Base-by-base conservation (phyloP, 2,888 invertebrate species). In the Drosophila suboccidentalis region DNA sequence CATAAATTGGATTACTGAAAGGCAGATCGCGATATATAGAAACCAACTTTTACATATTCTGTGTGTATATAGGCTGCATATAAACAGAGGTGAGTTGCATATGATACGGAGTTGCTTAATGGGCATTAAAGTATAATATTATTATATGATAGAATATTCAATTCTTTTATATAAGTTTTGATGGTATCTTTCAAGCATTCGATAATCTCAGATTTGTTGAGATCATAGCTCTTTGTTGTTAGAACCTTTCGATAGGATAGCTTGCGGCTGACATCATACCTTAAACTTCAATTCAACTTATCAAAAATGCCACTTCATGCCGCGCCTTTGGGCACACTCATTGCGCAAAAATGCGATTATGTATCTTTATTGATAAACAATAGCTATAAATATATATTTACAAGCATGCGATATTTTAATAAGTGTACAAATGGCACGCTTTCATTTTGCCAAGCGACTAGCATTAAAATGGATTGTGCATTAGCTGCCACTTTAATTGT, bases 1-100 rank as follows among this genome's bases (percentile, higher is more conserved):
- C 80, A 89, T 78, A 87, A 85, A 86, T 89, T 85, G 86, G 88
- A 89, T 80, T 89, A 86, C 69, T 87, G 71, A 86, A 70, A 72
- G 49, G 69, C 81, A 67, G 53, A 64, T 44, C 46, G 54, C 67
- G 63, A 80, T 75, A 77, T 47, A 75, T 6, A 34, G 5, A 78
- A 58, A 71, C 65, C 61, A 70, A 73, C 44, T 41, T 50, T 62
- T 64, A 72, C 49, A 71, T 58, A 73, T 58, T 43, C 43, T 10
- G 19, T 50, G 63, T 50, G 11, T 64, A 71, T 50, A 70, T 53
- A 62, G 75, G 50, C 68, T 79, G 74, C 59, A 73, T 69, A 67
- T 47, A 62, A 60, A 66, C 22, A 72, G 68, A 80, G 86, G 86
- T 86, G 71, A 86, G 86, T 86, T 71, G 74, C 73, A 81, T 71